A percentile compares a stretch with the other conserved stretches of the same genome.
Evolutionary conservation across 2,113 vertebrate species (phyloP).

Genomic region (Clarias batrachus): DNA sequence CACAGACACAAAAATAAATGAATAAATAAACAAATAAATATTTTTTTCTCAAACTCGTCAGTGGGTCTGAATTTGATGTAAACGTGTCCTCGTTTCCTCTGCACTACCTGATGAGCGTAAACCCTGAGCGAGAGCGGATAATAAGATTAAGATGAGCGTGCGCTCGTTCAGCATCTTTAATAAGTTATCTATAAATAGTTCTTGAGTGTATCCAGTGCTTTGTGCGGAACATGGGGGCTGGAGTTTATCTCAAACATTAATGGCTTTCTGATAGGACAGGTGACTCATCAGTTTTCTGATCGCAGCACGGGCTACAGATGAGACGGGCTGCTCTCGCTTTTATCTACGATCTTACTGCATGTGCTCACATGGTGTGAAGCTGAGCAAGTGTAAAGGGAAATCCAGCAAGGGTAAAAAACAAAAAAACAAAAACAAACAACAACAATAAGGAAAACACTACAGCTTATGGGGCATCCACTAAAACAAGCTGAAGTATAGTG

Average conservation of each 20-base stretch:
- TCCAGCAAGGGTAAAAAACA: not conserved
- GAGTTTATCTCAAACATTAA: not conserved
- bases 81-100: not conserved
- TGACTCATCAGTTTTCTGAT: constrained; percentile 29
- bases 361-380: not conserved
- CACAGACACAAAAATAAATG: too few species aligned
- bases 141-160: constrained; percentile 57
- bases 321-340: not conserved
- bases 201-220: not conserved
- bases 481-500: not conserved
- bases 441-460: not conserved
- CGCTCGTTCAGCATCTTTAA: constrained; percentile 26
- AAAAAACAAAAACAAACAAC: not conserved
- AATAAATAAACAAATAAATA: not conserved
- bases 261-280: not conserved
- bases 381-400: not conserved
- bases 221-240: not conserved
- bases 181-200: constrained; percentile 26
- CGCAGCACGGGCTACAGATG: not conserved
- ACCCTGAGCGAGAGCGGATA: constrained; percentile 64
- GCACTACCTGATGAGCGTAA: constrained; percentile 26
- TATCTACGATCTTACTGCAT: not conserved
- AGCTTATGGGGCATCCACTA: not conserved
- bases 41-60: too few species aligned
- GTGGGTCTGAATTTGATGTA: not conserved